phyloP scores from a whole-genome alignment of 2,888 invertebrate genomes.

The Gibbula magus region DNA sequence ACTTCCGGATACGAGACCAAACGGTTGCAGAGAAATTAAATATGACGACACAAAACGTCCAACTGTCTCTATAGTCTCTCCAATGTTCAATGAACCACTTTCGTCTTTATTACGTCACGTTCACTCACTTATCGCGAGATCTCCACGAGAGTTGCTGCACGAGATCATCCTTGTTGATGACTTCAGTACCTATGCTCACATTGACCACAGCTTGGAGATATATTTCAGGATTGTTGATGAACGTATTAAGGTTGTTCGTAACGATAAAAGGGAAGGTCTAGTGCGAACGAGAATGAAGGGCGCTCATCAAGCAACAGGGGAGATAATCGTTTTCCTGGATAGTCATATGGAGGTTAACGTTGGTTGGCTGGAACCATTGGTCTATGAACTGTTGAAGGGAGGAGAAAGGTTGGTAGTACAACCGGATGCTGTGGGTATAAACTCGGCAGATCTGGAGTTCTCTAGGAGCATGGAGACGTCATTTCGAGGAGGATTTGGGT shows the following conservation, averaged over 20 bases:
- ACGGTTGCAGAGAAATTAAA: background rate
- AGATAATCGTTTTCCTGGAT: conserved; percentile 1
- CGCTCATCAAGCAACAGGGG: background rate
- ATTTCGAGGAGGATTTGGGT: conserved; percentile 26
- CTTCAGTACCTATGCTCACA: background rate
- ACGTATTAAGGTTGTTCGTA: background rate
- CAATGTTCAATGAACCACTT: conserved; percentile 2
- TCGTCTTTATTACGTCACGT: background rate
- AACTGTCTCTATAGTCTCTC: background rate
- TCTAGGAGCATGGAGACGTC: background rate
- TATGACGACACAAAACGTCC: background rate
- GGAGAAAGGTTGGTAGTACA: conserved; percentile 9
- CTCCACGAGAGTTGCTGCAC: background rate
- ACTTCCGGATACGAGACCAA: background rate
- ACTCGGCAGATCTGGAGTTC: background rate
- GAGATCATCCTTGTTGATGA: conserved; percentile 8
- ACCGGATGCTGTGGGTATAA: conserved; percentile 22
- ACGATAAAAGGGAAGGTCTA: background rate
- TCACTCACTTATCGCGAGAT: background rate
- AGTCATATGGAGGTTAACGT: background rate
- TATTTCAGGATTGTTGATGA: background rate
- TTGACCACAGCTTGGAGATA: background rate
- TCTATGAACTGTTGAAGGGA: background rate
- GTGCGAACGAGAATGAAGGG: background rate
- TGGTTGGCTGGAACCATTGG: conserved; percentile 7